Base-by-base conservation (phyloP, 2,113 vertebrate species). In the Seriola dumerili region DNA sequence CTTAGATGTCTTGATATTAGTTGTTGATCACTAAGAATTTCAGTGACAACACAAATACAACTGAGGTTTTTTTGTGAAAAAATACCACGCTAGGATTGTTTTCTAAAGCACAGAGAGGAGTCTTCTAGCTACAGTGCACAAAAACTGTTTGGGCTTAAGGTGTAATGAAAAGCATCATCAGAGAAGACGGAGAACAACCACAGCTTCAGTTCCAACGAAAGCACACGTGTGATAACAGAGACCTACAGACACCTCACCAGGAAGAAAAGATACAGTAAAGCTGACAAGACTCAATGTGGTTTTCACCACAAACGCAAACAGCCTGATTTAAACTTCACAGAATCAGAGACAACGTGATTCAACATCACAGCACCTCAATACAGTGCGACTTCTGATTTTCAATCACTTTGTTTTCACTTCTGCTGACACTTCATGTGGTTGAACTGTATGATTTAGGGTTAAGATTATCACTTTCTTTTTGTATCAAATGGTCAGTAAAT, bases 311-410 rank as follows among this genome's bases (percentile, higher is more conserved):
- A 23, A 69, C 62, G 62, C 59, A 74, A 70, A n/a, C 9, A 1
- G 57, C 17, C 46, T 6, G 46, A 78, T 81, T 80, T 29, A 48
- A 46, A 75, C 44, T 14, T 62, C n/a, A 16, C n/a, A 79, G 70
- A 48, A 1, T 8, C 12, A 9, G n/a, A 42, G 17, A 48, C 11
- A 29, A 29, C 16, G 9, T 64, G 38, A 69, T 12, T 14, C 25
- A 69, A 48, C 34, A 16, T 38, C 23, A 69, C n/a, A 11, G 36
- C 40, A 46, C 50, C 29, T 36, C 7, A 10, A 29, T 5, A 8
- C 34, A 8, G 19, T 75, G 16, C 21, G 38, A 12, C 59, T 32
- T 76, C n/a, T 50, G 17, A 50, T 81, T 68, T 81, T 23, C 23
- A 54, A 68, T n/a, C 25, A 12, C 9, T 62, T 68, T 57, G 13